Evolutionary conservation across 2,797 vertebrate species (phyloP), one percentile per base, ranked within the genome.

Genomic region (Antennarius maculatus): DNA sequence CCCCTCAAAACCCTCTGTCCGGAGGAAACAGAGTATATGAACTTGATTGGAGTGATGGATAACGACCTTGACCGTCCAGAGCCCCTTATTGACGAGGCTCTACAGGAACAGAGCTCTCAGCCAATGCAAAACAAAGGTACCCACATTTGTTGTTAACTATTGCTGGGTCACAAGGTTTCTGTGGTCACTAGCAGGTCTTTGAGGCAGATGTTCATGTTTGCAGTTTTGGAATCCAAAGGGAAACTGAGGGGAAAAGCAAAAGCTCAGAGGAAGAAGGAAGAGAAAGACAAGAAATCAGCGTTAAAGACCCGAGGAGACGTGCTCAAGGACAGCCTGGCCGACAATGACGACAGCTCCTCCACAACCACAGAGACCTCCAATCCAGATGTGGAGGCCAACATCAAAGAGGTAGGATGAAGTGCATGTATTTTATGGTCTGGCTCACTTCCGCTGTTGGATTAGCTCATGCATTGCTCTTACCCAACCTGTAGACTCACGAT

Each of bases 301-400:
- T 92, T 88, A 71, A 97, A 94, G 83, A 89, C 85, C 52, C 95
- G 92, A 68, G 95, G 96, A 60, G 97, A 98, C n/a, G 97, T 97
- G 67, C 89, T 96, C 11, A 98, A 97, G 76, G 97, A 98, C 71
- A 90, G 92, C 27, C 83, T 96, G 88, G 96, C 91, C 29, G 97
- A 98, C 87, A 93, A 94, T 14, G 98, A 99, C 7, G 98, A 99
- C 91, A 97, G 95, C 91, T 99, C 97, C 79, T 99, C 98, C 82
- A 99, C 97, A 6, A 99, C 97, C 65, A 99, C 97, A 23, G 98
- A 99, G 92, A 97, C 97, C 72, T 99, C 97, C 64, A 99, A 96
- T 79, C 97, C 97, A 7, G 98, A 99, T 42, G 92, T 95, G 79
- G 98, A 99, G 74, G 84, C 95, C 1, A 94, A 90, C 87, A 88